These are phyloP conservation scores for Spheniscus humboldti DNA, from an alignment of 2,797 vertebrate species.

Conservation along the genomic window DNA sequence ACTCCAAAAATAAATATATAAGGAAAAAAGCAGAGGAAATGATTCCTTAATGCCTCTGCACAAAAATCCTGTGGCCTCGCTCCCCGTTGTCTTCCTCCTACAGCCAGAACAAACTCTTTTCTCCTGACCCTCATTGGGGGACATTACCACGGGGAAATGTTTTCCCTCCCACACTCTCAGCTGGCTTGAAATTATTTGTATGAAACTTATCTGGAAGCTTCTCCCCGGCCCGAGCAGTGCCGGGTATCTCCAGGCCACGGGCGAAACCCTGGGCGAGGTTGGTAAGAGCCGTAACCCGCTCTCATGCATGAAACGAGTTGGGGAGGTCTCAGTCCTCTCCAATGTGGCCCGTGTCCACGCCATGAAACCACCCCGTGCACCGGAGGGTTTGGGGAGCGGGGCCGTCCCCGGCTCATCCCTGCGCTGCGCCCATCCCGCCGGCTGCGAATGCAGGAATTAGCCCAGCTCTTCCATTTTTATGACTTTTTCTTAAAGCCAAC, in stretches of 20 bases:
- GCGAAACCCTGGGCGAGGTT: background rate
- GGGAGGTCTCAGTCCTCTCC: background rate
- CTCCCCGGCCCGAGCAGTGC: background rate
- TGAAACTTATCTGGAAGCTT: background rate
- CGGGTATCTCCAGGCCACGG: background rate
- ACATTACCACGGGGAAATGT: background rate
- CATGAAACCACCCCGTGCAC: background rate
- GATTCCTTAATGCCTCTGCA: background rate
- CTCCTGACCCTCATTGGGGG: background rate
- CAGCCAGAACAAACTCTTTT: background rate
- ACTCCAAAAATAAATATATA: background rate
- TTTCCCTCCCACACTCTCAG: background rate
- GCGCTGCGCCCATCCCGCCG: fast-evolving
- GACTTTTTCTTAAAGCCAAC: background rate
- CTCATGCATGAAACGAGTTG: background rate
- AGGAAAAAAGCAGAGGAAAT: background rate
- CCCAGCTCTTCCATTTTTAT: background rate
- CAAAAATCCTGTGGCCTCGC: background rate
- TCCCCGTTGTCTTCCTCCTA: background rate
- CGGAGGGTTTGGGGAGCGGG: background rate
- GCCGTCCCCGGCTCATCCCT: background rate
- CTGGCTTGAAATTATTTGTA: background rate
- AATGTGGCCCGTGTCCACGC: fast-evolving
- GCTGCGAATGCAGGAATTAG: background rate
- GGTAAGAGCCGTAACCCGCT: background rate